Evolutionary conservation across 2,888 invertebrate species (phyloP).

Genomic region (Ectemnius continuus): DNA sequence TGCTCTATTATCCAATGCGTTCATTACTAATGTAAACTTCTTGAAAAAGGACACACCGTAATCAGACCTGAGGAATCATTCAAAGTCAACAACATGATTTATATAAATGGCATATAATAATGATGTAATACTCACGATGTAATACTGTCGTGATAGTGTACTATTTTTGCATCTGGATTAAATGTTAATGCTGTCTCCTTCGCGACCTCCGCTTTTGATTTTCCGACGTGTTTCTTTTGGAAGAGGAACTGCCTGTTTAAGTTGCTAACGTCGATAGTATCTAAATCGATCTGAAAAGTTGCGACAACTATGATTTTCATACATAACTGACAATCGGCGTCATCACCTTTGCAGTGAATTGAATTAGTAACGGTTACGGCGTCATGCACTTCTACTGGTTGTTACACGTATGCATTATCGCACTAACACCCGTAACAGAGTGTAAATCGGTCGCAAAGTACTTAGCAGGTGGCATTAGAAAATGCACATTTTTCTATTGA

Average conservation of each 20-base stretch:
- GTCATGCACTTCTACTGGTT: too few relatives aligned
- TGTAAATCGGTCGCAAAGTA: too few relatives aligned
- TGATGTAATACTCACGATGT: slow-evolving; percentile 84
- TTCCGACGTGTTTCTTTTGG: slow-evolving; percentile 98
- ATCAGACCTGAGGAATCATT: slow-evolving; percentile 83
- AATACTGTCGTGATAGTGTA: slow-evolving; percentile 95
- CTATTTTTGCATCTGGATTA: slow-evolving; percentile 92
- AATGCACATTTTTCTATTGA: slow-evolving; percentile 36
- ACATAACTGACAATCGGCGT: neutral
- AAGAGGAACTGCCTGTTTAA: slow-evolving; percentile 99
- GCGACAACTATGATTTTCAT: neutral
- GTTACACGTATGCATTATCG: too few relatives aligned
- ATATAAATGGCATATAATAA: neutral
- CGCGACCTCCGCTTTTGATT: slow-evolving; percentile 96
- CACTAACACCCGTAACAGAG: neutral
- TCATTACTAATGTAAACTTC: slow-evolving; percentile 94
- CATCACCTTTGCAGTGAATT: too few relatives aligned
- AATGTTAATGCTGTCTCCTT: slow-evolving; percentile 92
- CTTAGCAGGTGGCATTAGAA: neutral
- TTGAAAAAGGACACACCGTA: slow-evolving; percentile 96
- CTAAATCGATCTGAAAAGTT: slow-evolving; percentile 94
- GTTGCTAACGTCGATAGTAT: slow-evolving; percentile 99
- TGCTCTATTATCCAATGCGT: slow-evolving; percentile 97
- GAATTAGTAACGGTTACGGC: too few relatives aligned
- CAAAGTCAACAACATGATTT: neutral